Percentiles rank a stretch among this genome's conserved stretches.
Evolutionary conservation across 2,888 invertebrate genomes (phyloP).

Genomic region (Leptothorax acervorum): DNA sequence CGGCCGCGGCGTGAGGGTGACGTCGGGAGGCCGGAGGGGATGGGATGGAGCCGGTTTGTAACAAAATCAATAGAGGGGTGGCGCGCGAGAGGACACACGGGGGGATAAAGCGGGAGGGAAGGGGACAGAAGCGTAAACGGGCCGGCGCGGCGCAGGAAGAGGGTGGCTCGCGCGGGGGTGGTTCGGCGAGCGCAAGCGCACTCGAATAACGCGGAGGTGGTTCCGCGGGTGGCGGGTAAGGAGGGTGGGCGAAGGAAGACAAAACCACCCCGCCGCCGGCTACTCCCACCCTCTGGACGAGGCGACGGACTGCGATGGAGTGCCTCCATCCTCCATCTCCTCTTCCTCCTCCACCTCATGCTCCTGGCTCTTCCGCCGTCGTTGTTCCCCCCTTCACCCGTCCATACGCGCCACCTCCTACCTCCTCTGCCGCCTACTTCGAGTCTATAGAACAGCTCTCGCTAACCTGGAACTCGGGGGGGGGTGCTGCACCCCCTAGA

Average conservation of each 20-base stretch:
- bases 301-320: slow-evolving; percentile 86
- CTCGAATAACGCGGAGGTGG: slow-evolving; percentile 42
- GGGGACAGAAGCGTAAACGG: slow-evolving; percentile 56
- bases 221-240: slow-evolving; percentile 79
- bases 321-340: slow-evolving; percentile 77
- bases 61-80: slow-evolving; percentile 86
- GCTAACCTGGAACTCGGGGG: slow-evolving; percentile 61
- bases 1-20: slow-evolving; percentile 65
- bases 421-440: slow-evolving; percentile 50
- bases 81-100: slow-evolving; percentile 82
- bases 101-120: slow-evolving; percentile 57
- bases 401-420: slow-evolving; percentile 60
- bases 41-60: slow-evolving; percentile 84
- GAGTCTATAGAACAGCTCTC: slow-evolving; percentile 59
- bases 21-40: slow-evolving; percentile 73
- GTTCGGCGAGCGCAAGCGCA: slow-evolving; percentile 77
- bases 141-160: slow-evolving; percentile 53
- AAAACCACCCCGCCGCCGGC: slow-evolving; percentile 85
- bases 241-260: slow-evolving; percentile 87
- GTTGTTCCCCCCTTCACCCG: slow-evolving; percentile 37
- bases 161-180: slow-evolving; percentile 73
- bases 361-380: slow-evolving; percentile 70
- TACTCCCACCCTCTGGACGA: slow-evolving; percentile 85
- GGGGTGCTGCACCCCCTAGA: slow-evolving; percentile 61
- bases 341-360: slow-evolving; percentile 73